Conservation (phyloP, 2,888 invertebrate species). For the Acanthosepion pharaonis region DNA sequence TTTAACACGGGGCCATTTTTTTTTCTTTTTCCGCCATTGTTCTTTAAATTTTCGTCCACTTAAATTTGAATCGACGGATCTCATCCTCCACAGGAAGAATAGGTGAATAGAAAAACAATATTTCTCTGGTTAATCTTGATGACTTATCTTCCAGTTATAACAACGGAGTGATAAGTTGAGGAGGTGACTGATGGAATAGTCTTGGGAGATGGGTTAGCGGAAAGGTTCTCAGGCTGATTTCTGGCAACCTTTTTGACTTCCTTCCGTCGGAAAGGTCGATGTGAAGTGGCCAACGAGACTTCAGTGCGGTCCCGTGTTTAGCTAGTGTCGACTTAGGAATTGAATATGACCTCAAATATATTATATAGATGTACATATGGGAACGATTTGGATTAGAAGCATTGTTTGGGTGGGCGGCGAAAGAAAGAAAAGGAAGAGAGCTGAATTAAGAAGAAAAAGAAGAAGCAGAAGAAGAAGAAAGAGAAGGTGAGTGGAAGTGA, state of each 20-base stretch:
- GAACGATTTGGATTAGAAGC: not conserved
- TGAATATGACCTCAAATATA: conserved; percentile 1
- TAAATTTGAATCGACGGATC: too few species aligned
- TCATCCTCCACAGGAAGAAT: too few species aligned
- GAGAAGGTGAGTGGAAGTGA: too few species aligned
- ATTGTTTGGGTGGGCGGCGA: not conserved
- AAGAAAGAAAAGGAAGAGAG: not conserved
- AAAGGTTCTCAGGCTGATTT: not conserved
- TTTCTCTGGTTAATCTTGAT: not conserved
- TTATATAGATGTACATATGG: conserved; percentile 6
- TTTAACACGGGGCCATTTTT: too few species aligned
- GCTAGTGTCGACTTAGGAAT: not conserved
- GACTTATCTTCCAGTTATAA: conserved; percentile 8
- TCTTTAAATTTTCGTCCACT: too few species aligned
- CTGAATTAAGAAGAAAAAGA: not conserved
- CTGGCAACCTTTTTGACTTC: not conserved
- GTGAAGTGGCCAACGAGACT: not conserved
- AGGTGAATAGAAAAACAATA: not conserved
- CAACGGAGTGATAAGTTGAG: not conserved
- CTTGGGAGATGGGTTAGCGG: not conserved
- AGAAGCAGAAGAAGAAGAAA: not conserved
- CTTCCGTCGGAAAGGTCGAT: conserved; percentile 33
- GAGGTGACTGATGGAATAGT: not conserved
- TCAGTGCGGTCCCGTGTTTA: not conserved
- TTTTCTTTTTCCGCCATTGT: too few species aligned